Conservation (phyloP, 2,797 vertebrate genomes). For the Tinamus major region DNA sequence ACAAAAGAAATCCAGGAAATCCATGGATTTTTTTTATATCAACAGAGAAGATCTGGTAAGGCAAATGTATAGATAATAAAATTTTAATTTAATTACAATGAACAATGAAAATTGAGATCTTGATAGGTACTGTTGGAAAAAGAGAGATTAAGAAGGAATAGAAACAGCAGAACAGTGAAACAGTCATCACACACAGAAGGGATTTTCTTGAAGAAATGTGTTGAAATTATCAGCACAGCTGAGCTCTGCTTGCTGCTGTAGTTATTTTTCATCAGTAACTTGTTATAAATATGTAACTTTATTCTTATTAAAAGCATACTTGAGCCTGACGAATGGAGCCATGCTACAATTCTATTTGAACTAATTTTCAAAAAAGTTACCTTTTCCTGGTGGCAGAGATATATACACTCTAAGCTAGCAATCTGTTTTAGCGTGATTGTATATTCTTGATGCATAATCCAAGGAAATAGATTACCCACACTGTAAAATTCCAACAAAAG, state of each 20-base stretch:
- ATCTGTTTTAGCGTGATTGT: not conserved
- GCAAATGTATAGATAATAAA: not conserved
- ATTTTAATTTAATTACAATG: not conserved
- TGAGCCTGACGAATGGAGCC: not conserved
- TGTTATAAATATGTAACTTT: not conserved
- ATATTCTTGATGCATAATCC: not conserved
- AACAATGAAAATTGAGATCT: not conserved
- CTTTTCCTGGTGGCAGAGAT: not conserved
- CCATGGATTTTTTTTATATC: not conserved
- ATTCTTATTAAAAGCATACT: not conserved
- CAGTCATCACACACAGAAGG: not conserved
- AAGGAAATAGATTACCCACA: not conserved
- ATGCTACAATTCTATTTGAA: not conserved
- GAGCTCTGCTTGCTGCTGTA: not conserved
- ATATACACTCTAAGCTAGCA: not conserved
- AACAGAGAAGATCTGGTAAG: not conserved
- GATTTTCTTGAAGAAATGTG: constrained; percentile 10
- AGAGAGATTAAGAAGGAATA: not conserved
- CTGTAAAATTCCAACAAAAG: not conserved
- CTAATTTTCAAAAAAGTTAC: not conserved
- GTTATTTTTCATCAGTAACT: not conserved
- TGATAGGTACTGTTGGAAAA: not conserved
- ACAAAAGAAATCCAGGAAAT: not conserved
- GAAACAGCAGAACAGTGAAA: not conserved
- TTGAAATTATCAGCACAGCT: not conserved